Base-by-base conservation (phyloP, 2,888 invertebrate genomes). In the Polymixis lichenea region DNA sequence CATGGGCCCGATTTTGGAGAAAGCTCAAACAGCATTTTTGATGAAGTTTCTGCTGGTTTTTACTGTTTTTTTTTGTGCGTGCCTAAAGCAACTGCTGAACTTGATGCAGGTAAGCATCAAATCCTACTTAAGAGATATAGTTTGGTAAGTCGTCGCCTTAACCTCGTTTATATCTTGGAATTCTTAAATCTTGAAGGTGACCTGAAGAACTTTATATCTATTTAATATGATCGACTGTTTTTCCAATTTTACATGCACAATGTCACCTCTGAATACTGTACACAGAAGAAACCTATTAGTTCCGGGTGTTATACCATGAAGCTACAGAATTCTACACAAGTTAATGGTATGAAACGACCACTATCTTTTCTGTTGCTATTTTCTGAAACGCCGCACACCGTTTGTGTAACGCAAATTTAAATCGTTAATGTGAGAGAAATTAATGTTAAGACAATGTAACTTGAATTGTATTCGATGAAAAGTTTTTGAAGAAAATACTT, bases 321-420 rank as follows among this genome's bases (percentile, higher is more conserved):
- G 62, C 58, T 32, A 60, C 51, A 58, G 25, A 62, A 68, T 56
- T 64, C 43, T n/a, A 56, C 51, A 43, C 6, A 60, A 71, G 51
- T 69, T 58, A 80, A 75, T 84, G 61, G 32, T 17, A 51, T 66
- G 61, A 28, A 80, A 75, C 73, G 38, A 62, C 22, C 25, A 66
- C 55, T 80, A 68, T 84, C 72, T 69, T 38, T 22, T 67, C 51
- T 43, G 43, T 28, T 53, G 55, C 22, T 19, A 69, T 70, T 81
- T 68, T 75, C 49, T 53, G 25, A 58, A 80, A 75, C 2, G 7
- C 46, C 22, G 22, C 43, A 66, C 2, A 5, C 51, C 22, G 22
- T 46, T 22, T 75, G n/a, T 53, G 67, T 28, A 72, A 82, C 71
- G 85, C 75, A 72, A 80, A 75, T 84, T 71, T 64, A 84, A 51